Evolutionary conservation across 1,140 invertebrate genomes (phyloP).

Genomic region (Phocides pigmalion): DNA sequence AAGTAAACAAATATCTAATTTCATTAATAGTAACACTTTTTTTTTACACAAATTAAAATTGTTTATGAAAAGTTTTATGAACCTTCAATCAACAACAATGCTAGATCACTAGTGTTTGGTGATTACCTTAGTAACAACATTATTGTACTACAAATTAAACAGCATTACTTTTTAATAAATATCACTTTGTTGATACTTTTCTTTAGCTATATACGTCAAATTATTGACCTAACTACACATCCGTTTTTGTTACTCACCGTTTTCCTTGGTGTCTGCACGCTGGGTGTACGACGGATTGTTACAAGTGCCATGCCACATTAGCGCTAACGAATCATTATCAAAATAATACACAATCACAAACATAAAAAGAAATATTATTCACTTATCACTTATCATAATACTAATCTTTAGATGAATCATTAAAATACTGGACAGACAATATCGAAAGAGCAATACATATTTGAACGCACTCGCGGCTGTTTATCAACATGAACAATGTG

Average conservation of each 20-base stretch:
- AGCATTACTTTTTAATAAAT: background rate
- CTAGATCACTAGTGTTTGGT: background rate
- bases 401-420: conserved; percentile 71
- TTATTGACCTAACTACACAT: conserved; percentile 57
- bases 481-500: conserved; percentile 24
- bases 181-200: conserved; percentile 6
- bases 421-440: conserved; percentile 47
- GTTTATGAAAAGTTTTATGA: background rate
- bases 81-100: background rate
- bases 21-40: too few relatives aligned
- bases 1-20: background rate
- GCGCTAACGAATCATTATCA: conserved; percentile 73
- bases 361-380: conserved; percentile 73
- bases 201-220: conserved; percentile 27
- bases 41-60: too few relatives aligned
- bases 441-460: conserved; percentile 46
- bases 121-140: background rate
- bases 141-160: background rate
- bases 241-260: conserved; percentile 72
- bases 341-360: conserved; percentile 77
- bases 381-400: conserved; percentile 77
- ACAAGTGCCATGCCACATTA: conserved; percentile 82
- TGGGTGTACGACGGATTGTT: conserved; percentile 79
- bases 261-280: conserved; percentile 79
- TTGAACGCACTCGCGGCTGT: conserved; percentile 41